Evolutionary conservation across 1,140 invertebrate species (phyloP).

Genomic region (Pachyrhynchus sulphureomaculatus): DNA sequence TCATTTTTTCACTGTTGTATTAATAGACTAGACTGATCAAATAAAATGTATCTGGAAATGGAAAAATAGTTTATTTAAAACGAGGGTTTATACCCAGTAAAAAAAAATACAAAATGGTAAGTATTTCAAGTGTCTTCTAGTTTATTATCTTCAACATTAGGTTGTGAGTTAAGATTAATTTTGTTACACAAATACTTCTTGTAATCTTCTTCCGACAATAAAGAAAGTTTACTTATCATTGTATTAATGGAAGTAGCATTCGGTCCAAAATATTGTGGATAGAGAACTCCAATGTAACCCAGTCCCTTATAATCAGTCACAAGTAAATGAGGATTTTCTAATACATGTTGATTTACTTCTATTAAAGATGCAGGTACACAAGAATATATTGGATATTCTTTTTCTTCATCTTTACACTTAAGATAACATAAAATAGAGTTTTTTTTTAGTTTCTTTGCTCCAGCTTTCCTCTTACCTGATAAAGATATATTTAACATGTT

Average conservation of each 20-base stretch:
- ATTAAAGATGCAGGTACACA: slow-evolving; percentile 14
- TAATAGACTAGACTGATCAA: no score
- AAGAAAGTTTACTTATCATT: slow-evolving; percentile 1
- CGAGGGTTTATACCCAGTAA: no score
- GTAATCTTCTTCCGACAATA: slow-evolving; percentile 25
- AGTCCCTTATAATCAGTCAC: slow-evolving; percentile 18
- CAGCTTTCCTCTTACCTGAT: slow-evolving; percentile 26
- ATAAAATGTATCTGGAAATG: no score
- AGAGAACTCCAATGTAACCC: slow-evolving; percentile 25
- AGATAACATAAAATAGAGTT: slow-evolving; percentile 17
- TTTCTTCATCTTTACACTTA: slow-evolving; percentile 23
- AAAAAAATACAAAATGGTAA: no score
- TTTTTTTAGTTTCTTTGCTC: slow-evolving; percentile 20
- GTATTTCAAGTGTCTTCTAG: no score
- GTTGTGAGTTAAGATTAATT: no score
- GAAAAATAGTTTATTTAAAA: no score
- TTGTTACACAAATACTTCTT: slow-evolving; percentile 6
- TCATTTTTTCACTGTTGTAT: neutral
- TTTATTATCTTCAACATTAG: no score
- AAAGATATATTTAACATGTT: slow-evolving; percentile 15
- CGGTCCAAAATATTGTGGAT: slow-evolving; percentile 14
- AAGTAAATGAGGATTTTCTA: slow-evolving; percentile 20
- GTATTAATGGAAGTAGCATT: slow-evolving; percentile 3
- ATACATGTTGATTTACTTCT: slow-evolving; percentile 19
- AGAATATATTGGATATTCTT: slow-evolving; percentile 22